A percentile compares a stretch with the other conserved stretches of the same genome.
These are phyloP conservation scores for Pelodytes ibericus DNA, from an alignment of 2,797 vertebrate species.

Conservation along the genomic window DNA sequence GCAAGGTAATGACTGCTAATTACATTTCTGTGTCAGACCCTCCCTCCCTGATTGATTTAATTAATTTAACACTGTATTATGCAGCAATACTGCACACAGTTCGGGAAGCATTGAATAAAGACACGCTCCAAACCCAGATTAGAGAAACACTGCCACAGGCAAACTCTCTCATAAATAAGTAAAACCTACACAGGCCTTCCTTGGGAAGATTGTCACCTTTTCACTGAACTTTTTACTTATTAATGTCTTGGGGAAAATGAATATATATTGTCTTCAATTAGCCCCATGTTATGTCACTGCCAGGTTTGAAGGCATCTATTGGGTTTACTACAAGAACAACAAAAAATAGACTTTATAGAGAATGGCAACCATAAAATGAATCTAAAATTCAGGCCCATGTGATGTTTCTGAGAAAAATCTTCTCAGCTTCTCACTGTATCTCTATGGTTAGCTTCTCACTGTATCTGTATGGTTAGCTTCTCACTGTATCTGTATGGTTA, in stretches of 20 bases:
- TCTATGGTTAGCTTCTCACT: no score
- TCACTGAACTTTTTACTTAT: not conserved
- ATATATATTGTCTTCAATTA: slow-evolving; percentile 1
- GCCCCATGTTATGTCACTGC: no score
- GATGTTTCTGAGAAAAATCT: no score
- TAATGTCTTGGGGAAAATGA: not conserved
- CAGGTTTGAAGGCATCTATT: no score
- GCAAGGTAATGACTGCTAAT: not conserved
- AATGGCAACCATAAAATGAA: no score
- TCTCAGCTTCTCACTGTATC: no score
- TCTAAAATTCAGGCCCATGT: no score
- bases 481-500: no score
- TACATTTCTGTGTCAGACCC: not conserved
- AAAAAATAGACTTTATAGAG: no score
- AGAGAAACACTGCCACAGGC: slow-evolving; percentile 13
- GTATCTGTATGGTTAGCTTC: no score
- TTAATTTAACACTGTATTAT: not conserved
- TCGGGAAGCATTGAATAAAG: not conserved
- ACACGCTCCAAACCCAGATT: not conserved
- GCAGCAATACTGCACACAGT: no score
- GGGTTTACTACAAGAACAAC: no score
- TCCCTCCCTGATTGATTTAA: slow-evolving; percentile 5
- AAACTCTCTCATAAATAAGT: slow-evolving; percentile 25
- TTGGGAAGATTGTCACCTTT: slow-evolving; percentile 3
- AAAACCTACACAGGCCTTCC: not conserved